Base-by-base conservation (phyloP, 2,797 vertebrate species). In the Oreochromis mossambicus region DNA sequence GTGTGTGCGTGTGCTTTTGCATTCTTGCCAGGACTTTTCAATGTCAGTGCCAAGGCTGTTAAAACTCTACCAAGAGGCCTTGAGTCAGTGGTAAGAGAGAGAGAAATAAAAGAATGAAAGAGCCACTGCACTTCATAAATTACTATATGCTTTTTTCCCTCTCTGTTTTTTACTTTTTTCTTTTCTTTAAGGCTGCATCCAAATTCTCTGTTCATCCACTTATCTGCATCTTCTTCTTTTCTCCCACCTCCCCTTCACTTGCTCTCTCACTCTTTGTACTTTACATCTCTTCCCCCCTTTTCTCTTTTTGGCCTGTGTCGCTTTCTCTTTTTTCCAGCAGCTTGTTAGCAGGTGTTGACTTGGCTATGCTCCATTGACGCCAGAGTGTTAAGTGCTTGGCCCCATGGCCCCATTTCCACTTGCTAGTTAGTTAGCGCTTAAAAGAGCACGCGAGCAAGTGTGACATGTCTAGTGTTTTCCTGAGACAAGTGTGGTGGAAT, bases 261-360 rank as follows among this genome's bases (percentile, higher is more conserved):
- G n/a, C 14, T 79, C 24, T 21, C 51, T 50, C 32, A 36, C 56
- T 68, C 43, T 48, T 85, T 77, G 26, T 79, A 76, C 78, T 70
- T 63, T 38, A 26, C 34, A 43, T 54, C 48, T 77, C 80, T 86
- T 86, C 19, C 26, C 76, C 75, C 13, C 7, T 10, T 68, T 50
- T 51, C 79, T 87, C 56, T n/a, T 36, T 29, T 51, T 5, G 43
- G 34, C 80, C 83, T 55, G 48, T 29, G 56, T 70, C 51, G 3
- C 50, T 78, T 76, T 89, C 85, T 70, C 85, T 79, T 83, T 58
- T 90, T 83, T 89, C 86, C 85, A 52, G 88, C 91, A 92, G 94
- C 94, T 94, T 91, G 92, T 95, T 96, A 94, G 89, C 94, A 95
- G 93, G 92, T 94, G 92, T 95, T 93, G 91, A 92, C 91, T 95